Evolutionary conservation across 1,140 invertebrate genomes (phyloP).

Genomic region (Doryteuthis pealeii): DNA sequence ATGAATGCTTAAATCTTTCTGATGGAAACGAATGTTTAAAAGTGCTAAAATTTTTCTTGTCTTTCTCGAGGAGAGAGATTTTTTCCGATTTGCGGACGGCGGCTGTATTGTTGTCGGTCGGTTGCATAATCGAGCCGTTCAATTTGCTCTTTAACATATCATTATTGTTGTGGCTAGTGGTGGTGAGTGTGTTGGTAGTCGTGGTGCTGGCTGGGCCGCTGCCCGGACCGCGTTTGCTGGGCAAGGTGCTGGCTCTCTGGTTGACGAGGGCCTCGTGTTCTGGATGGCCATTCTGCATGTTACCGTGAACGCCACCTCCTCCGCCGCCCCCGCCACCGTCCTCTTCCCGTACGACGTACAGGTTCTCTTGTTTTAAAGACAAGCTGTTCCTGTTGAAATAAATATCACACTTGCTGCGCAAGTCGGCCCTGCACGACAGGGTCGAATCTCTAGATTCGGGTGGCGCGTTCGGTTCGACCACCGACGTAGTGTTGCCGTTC

Average conservation of each 20-base stretch:
- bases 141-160: neutral
- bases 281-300: constrained; percentile 14
- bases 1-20: constrained; percentile 1
- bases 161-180: neutral
- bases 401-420: constrained; percentile 30
- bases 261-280: constrained; percentile 18
- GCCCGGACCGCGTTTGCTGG: neutral
- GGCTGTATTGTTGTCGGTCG: neutral
- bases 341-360: neutral
- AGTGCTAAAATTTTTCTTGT: constrained; percentile 14
- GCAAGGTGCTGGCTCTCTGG: constrained; percentile 5
- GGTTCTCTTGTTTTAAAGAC: neutral
- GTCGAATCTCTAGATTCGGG: constrained; percentile 11
- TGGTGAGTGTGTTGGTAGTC: neutral
- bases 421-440: constrained; percentile 28
- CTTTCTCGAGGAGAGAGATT: constrained; percentile 25
- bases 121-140: neutral
- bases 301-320: constrained; percentile 14
- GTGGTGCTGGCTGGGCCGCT: neutral
- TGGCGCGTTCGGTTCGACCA: neutral
- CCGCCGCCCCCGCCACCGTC: constrained; percentile 14
- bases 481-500: neutral
- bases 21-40: constrained; percentile 14
- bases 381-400: constrained; percentile 7
- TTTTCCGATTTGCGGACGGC: neutral